phyloP scores from a whole-genome alignment of 2,113 vertebrate species.

The Diphyllodes magnificus region DNA sequence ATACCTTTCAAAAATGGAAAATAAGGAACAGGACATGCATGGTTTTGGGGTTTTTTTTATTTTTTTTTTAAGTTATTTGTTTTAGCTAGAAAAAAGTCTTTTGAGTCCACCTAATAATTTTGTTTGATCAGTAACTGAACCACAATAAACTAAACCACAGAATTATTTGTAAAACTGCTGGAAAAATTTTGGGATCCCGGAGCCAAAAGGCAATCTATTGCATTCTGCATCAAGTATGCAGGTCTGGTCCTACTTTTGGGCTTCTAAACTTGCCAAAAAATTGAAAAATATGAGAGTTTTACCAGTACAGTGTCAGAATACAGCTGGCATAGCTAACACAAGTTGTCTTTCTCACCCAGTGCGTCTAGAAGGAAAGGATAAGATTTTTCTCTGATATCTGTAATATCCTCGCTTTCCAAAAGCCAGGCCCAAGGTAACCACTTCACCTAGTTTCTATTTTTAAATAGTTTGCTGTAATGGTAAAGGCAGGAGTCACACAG shows the following conservation, averaged over 20 bases:
- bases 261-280: not conserved
- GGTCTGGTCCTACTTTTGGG: not conserved
- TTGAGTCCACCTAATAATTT: not conserved
- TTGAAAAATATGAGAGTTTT: not conserved
- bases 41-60: fast-evolving
- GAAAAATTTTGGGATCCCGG: not conserved
- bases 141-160: not conserved
- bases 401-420: not conserved
- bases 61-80: not conserved
- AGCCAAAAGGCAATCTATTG: not conserved
- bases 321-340: not conserved
- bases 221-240: not conserved
- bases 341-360: not conserved
- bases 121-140: not conserved
- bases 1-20: not conserved
- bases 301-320: not conserved
- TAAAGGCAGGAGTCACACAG: not conserved
- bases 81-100: not conserved
- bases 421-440: not conserved
- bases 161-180: not conserved
- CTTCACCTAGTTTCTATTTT: not conserved
- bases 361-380: not conserved
- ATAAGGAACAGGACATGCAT: not conserved
- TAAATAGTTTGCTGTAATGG: not conserved
- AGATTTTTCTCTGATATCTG: not conserved